A percentile compares a stretch with the other conserved stretches of the same genome.
phyloP scores from a whole-genome alignment of 92 coral and sea anemone species.

The Porites rus region DNA sequence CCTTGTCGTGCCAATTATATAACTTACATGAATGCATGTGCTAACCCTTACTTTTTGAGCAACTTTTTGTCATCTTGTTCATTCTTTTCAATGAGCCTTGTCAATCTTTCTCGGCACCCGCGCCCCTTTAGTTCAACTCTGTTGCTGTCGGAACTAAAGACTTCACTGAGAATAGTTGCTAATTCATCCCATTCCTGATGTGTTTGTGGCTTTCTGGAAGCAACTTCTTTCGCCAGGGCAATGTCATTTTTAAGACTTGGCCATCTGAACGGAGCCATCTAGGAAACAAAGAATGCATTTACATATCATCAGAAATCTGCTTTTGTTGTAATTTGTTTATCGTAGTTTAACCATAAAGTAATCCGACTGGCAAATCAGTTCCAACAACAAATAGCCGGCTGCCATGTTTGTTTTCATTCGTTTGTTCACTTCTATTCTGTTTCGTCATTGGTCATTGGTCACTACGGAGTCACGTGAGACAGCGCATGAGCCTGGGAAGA shows the following conservation, averaged over 20 bases:
- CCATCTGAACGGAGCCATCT: slow-evolving; percentile 61
- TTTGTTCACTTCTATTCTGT: too few relatives aligned
- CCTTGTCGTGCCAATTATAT: slow-evolving; percentile 2
- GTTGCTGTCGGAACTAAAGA: slow-evolving; percentile 28
- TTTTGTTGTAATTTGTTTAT: too few relatives aligned
- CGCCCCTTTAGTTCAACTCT: slow-evolving; percentile 44
- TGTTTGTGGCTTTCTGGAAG: slow-evolving; percentile 31
- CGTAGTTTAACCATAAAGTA: too few relatives aligned
- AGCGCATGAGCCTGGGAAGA: too few relatives aligned
- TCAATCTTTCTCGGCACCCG: slow-evolving; percentile 48
- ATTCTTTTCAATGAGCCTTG: slow-evolving; percentile 40
- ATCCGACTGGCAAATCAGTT: too few relatives aligned
- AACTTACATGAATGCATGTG: slow-evolving; percentile 4
- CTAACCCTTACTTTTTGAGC: slow-evolving; percentile 24
- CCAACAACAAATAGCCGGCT: too few relatives aligned
- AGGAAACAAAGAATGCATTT: slow-evolving; percentile 3
- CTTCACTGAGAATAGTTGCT: slow-evolving; percentile 21
- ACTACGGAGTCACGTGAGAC: too few relatives aligned
- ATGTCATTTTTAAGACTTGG: slow-evolving; percentile 30
- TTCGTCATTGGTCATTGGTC: too few relatives aligned
- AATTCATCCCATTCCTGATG: slow-evolving; percentile 35
- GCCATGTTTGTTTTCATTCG: too few relatives aligned
- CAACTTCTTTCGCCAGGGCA: slow-evolving; percentile 49
- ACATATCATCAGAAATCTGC: too few relatives aligned
- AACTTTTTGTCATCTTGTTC: slow-evolving; percentile 47